Evolutionary conservation across 2,113 vertebrate species (phyloP), one percentile per base, ranked within the genome.

Genomic region (Sardina pilchardus): DNA sequence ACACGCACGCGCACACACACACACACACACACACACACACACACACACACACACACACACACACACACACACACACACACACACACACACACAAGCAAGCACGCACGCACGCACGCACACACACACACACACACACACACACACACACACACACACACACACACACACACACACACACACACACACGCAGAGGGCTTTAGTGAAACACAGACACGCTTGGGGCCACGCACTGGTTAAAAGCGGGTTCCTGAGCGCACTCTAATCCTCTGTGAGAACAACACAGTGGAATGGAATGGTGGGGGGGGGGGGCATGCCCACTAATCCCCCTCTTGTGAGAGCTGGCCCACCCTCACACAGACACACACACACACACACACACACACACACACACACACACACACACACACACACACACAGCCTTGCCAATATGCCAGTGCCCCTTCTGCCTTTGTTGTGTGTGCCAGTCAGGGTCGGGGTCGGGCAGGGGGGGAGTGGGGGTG

Each of bases 401-500:
- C 82, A 39, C 30, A 26, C 82, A 83, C 50, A 39, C 34, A 42
- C 50, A 9, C 50, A 53, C 1, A 53, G 50, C 50, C 50, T 17
- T 53, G 50, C 50, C 50, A 53, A 19, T 53, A 19, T 53, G 50
- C 50, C 50, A 53, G 78, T 87, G 85, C 84, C 87, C 67, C 81
- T 48, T 81, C 71, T 48, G 45, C 81, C 89, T 90, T 90, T 90
- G 89, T 88, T 88, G 89, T 88, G 87, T 63, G 85, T 88, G 89
- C 89, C 89, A 88, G 39, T 42, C 39, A 42, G 39, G 39, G 82
- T 45, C 85, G 50, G 50, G 16, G 50, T 19, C 16, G 50, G 50
- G 17, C 16, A 53, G 50, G 16, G 50, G 50, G 48, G n/a, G n/a
- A 88, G 82, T 45, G 83, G 48, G 48, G 16, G 50, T 19, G 1